Conservation (phyloP, 2,113 vertebrate genomes). For the Phylloscopus whistleri region DNA sequence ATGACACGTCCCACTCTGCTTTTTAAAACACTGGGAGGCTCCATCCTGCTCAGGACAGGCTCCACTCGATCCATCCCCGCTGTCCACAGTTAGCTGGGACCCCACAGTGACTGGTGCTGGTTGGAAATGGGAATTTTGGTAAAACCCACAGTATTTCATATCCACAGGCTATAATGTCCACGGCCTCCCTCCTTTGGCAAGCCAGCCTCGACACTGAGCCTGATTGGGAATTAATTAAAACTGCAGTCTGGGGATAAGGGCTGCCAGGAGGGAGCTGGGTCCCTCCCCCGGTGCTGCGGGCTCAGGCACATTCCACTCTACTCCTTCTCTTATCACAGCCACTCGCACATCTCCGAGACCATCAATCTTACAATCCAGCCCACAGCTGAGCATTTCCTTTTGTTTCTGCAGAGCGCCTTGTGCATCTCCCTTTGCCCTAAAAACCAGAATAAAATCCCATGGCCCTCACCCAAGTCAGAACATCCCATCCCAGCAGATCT, state of each 20-base stretch:
- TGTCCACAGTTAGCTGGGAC: background rate
- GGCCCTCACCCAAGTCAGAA: no score
- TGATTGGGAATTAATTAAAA: background rate
- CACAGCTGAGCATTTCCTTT: background rate
- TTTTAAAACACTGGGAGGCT: background rate
- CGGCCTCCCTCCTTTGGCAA: rapidly evolving
- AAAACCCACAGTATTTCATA: background rate
- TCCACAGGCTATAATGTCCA: no score
- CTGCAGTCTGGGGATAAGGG: background rate
- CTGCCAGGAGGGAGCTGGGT: background rate
- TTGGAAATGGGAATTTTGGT: background rate
- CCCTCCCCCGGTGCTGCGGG: rapidly evolving
- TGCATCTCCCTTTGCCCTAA: background rate
- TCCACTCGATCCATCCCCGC: rapidly evolving
- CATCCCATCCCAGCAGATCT: background rate
- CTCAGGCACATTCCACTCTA: background rate
- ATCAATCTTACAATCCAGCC: background rate
- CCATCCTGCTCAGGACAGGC: rapidly evolving
- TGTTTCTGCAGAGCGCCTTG: background rate
- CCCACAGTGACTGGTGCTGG: background rate
- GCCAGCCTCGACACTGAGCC: background rate
- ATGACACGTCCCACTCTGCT: no score
- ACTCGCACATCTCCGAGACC: background rate
- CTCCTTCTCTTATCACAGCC: background rate
- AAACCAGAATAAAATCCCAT: background rate